phyloP scores from a whole-genome alignment of 2,113 vertebrate species.

The Alaudala cheleensis region DNA sequence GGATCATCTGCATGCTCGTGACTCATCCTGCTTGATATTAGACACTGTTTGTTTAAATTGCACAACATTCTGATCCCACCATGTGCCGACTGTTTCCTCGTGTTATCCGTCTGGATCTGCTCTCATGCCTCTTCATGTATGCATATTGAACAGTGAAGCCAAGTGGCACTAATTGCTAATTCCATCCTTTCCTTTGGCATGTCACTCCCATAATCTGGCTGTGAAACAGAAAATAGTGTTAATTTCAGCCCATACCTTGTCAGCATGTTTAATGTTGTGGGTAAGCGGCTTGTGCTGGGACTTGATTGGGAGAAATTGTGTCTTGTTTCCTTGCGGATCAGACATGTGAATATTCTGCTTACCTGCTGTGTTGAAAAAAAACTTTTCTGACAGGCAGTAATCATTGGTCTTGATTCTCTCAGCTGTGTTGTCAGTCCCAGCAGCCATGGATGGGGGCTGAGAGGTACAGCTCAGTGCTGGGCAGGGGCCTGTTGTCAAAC shows the following conservation, averaged over 20 bases:
- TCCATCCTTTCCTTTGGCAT: background rate
- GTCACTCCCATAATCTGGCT: background rate
- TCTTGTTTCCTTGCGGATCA: background rate
- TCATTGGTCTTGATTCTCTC: background rate
- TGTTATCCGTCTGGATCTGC: slow-evolving; percentile 50
- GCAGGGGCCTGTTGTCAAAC: background rate
- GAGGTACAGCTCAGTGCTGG: background rate
- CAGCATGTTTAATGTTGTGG: background rate
- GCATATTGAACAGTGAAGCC: background rate
- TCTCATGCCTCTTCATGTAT: slow-evolving; percentile 22
- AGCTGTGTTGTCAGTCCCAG: background rate
- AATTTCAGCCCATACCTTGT: background rate
- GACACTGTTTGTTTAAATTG: slow-evolving; percentile 43
- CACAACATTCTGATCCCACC: slow-evolving; percentile 23
- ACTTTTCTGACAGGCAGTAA: background rate
- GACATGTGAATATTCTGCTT: background rate
- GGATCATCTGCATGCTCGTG: background rate
- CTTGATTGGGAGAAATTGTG: background rate
- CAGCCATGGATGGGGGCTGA: accelerated
- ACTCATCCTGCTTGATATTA: slow-evolving; percentile 37
- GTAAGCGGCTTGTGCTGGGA: background rate
- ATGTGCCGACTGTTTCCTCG: background rate
- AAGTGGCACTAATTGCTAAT: background rate
- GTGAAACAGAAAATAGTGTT: background rate
- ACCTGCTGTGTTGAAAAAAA: background rate